phyloP scores from a whole-genome alignment of 2,888 invertebrate species.

The Petrolisthes manimaculis region DNA sequence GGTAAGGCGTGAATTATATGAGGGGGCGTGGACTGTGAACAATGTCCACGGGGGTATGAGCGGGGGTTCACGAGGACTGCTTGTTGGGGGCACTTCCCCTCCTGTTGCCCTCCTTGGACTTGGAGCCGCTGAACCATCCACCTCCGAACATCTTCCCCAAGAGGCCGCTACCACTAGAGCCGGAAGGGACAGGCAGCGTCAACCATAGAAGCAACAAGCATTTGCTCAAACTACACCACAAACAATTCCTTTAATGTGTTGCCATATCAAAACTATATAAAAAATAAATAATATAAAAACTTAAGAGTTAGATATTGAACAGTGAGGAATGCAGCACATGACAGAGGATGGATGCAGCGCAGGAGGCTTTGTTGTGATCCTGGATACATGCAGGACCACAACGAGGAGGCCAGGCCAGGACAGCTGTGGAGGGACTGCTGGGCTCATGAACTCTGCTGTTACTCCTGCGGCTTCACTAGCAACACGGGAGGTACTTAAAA shows the following conservation, averaged over 20 bases:
- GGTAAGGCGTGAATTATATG: constrained; percentile 28
- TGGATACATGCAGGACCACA: neutral
- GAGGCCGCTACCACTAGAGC: constrained; percentile 53
- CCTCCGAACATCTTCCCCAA: constrained; percentile 65
- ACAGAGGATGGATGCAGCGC: neutral
- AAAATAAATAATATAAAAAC: neutral
- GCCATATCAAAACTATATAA: neutral
- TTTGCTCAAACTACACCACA: constrained; percentile 8
- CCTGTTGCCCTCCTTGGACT: constrained; percentile 49
- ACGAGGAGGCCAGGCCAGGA: neutral
- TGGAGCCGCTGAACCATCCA: constrained; percentile 61
- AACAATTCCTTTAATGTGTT: neutral
- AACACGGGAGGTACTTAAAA: neutral
- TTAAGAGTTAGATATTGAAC: neutral
- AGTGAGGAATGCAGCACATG: neutral
- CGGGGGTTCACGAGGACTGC: constrained; percentile 33
- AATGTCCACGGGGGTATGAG: constrained; percentile 23
- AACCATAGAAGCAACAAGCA: constrained; percentile 8
- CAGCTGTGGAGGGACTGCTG: neutral
- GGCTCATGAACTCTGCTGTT: constrained; percentile 55
- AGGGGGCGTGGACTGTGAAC: constrained; percentile 11
- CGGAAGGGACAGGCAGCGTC: constrained; percentile 13
- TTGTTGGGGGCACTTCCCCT: constrained; percentile 53
- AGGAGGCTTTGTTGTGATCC: neutral
- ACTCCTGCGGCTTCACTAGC: constrained; percentile 5